Conservation (phyloP, 1,140 invertebrate genomes). For the Drosophila hydei region DNA sequence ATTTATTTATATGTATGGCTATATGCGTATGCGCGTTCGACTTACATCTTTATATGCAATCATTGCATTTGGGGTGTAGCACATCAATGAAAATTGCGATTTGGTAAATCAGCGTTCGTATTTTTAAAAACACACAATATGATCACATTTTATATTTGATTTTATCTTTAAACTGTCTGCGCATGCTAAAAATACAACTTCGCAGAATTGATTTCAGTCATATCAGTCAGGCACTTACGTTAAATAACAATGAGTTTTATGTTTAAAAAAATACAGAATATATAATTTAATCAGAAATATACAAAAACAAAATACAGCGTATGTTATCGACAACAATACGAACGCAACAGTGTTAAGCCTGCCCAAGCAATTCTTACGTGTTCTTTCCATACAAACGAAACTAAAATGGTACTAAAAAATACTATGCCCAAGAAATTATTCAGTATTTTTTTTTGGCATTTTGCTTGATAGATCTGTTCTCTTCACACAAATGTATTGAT, state of each 20-base stretch:
- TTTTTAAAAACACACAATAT: constrained; percentile 8
- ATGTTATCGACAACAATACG: constrained; percentile 35
- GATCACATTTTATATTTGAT: constrained; percentile 34
- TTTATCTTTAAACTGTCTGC: constrained; percentile 10
- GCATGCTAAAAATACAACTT: not conserved
- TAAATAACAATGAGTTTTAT: constrained; percentile 4
- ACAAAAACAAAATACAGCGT: constrained; percentile 20
- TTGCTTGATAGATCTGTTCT: constrained; percentile 1
- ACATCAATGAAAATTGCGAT: constrained; percentile 7
- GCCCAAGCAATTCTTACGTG: not conserved
- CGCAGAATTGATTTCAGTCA: not conserved
- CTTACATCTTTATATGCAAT: constrained; percentile 55
- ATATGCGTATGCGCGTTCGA: constrained; percentile 52
- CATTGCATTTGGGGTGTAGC: constrained; percentile 34
- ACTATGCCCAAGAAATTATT: not conserved
- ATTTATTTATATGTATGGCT: not conserved
- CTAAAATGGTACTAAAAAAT: constrained; percentile 17
- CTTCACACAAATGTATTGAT: not conserved
- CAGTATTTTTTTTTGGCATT: constrained; percentile 14
- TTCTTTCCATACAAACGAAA: not conserved
- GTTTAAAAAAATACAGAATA: constrained; percentile 9
- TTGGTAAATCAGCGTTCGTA: constrained; percentile 6
- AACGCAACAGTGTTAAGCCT: constrained; percentile 22
- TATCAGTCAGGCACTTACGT: not conserved
- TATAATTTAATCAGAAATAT: constrained; percentile 12